These are phyloP conservation scores for Sesamia nonagrioides DNA, from an alignment of 1,140 invertebrate genomes.

Conservation along the genomic window DNA sequence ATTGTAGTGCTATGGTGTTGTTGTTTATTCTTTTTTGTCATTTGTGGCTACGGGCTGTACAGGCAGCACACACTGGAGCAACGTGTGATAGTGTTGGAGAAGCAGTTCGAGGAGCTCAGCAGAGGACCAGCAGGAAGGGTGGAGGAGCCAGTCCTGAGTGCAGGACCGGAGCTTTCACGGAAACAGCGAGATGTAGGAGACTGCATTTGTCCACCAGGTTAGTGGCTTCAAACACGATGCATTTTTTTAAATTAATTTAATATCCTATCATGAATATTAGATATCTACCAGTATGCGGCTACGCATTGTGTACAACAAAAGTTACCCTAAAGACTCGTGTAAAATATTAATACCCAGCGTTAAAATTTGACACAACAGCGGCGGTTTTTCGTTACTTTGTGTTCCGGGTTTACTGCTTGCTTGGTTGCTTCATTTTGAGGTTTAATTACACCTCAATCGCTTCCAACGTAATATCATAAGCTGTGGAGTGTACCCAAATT, in stretches of 20 bases:
- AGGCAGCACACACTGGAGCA: conserved; percentile 75
- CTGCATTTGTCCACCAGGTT: conserved; percentile 81
- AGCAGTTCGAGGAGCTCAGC: conserved; percentile 64
- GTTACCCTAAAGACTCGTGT: not conserved
- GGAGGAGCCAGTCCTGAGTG: conserved; percentile 39
- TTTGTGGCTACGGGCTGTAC: conserved; percentile 73
- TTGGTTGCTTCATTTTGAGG: conserved; percentile 36
- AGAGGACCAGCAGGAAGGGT: conserved; percentile 47
- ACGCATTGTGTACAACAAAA: not conserved
- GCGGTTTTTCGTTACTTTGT: conserved; percentile 11
- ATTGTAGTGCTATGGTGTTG: conserved; percentile 79
- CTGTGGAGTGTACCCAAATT: conserved; percentile 56
- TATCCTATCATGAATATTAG: not conserved
- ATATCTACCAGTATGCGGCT: too few species aligned
- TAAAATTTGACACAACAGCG: not conserved
- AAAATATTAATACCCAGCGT: not conserved
- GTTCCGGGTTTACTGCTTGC: conserved; percentile 7
- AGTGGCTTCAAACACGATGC: conserved; percentile 41
- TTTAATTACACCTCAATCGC: conserved; percentile 46
- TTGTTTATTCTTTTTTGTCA: conserved; percentile 70
- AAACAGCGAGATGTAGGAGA: conserved; percentile 73
- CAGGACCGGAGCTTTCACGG: conserved; percentile 56
- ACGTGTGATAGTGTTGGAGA: conserved; percentile 70
- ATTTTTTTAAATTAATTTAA: not conserved
- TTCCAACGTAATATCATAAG: conserved; percentile 41